These are phyloP conservation scores for Aphaenogaster ashmeadi DNA, from an alignment of 1,140 invertebrate genomes.

Conservation along the genomic window DNA sequence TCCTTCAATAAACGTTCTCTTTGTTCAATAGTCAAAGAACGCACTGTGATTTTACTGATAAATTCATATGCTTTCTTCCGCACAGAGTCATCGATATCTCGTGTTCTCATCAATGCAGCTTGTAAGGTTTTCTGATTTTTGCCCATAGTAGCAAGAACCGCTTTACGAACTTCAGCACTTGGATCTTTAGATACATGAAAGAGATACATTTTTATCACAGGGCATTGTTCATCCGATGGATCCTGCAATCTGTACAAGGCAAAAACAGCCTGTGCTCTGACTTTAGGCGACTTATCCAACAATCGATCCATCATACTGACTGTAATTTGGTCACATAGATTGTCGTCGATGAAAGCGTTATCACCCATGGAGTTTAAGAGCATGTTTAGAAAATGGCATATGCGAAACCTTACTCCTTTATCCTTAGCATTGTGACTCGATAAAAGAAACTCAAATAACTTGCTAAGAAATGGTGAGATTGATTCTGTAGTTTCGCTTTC, in stretches of 20 bases:
- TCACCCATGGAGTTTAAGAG: conserved; percentile 92
- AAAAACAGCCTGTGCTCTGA: conserved; percentile 92
- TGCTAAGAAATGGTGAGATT: conserved; percentile 78
- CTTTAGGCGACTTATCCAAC: conserved; percentile 91
- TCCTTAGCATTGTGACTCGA: conserved; percentile 88
- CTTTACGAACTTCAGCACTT: conserved; percentile 88
- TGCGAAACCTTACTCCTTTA: conserved; percentile 90
- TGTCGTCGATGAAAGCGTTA: conserved; percentile 92
- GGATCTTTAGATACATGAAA: conserved; percentile 93
- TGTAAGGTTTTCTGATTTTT: conserved; percentile 82
- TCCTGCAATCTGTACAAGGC: conserved; percentile 94
- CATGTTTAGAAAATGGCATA: conserved; percentile 92
- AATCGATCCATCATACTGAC: conserved; percentile 91
- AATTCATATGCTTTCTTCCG: conserved; percentile 91
- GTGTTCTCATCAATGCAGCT: conserved; percentile 90
- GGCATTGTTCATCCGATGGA: conserved; percentile 92
- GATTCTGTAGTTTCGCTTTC: conserved; percentile 75
- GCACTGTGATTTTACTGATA: conserved; percentile 90
- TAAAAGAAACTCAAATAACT: conserved; percentile 81
- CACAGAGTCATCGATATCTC: conserved; percentile 92
- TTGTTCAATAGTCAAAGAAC: conserved; percentile 90
- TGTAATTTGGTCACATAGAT: conserved; percentile 91
- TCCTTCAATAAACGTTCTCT: conserved; percentile 89
- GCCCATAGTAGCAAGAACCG: conserved; percentile 83
- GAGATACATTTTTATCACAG: conserved; percentile 93